Base-by-base conservation (phyloP, 2,797 vertebrate species). In the Malacoctenus gilli region DNA sequence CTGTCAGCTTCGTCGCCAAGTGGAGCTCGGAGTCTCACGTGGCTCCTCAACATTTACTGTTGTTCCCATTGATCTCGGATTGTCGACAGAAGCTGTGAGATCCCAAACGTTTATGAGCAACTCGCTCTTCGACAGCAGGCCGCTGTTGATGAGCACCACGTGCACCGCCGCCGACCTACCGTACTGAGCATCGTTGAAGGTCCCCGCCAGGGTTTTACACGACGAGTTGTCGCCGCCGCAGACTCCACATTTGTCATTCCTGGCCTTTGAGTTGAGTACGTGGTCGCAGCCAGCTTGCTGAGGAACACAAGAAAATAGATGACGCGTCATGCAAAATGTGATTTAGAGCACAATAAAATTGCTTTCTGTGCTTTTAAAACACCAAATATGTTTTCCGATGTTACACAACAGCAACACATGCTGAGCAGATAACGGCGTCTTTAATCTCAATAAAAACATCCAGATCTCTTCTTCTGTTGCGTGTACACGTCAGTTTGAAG, bases 241-340 rank as follows among this genome's bases (percentile, higher is more conserved):
- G 52, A 98, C 93, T 4, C 97, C 97, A 59, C 97, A 99, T 79
- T 95, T 97, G 89, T 99, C 96, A 83, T 92, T 94, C 80, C 85
- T 93, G 50, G 94, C 94, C 86, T 96, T 99, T 0, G 97, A 99
- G 89, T 99, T 98, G 58, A 99, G 89, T 48, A 98, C 88, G 0
- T 96, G 95, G 83, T 99, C 96, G 72, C 97, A 99, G 70, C 97
- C 97, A 40, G 97, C 97, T 97, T 98, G 96, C 97, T 99, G 84
- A 13, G 43, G 34, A 55, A 23, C n/a, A 56, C 2, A 63, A 2
- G 5, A 46, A 8, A 18, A 51, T n/a, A n/a, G n/a, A n/a, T n/a
- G 5, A 64, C 22, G 40, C 4, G 6, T 28, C 9, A 6, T 25
- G 8, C 4, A 25, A 18, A 2, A n/a, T 14, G 8, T 21, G 32